Conservation (phyloP, 2,888 invertebrate species). For the Graphium colonna region DNA sequence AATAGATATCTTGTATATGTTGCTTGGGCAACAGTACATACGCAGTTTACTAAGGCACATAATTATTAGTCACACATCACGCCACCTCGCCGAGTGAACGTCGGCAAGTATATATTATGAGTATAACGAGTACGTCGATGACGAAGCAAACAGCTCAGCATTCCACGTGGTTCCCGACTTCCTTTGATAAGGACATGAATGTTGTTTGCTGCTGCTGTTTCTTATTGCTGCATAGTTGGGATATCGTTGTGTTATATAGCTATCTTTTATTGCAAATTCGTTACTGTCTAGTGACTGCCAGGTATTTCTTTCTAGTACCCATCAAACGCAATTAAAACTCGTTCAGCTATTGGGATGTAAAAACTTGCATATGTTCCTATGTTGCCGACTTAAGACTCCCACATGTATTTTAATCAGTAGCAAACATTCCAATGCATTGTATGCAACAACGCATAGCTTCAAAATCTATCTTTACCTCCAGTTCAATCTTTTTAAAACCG, state of each 20-base stretch:
- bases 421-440: too few species aligned
- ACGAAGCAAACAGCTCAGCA: constrained; percentile 39
- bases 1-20: constrained; percentile 9
- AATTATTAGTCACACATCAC: constrained; percentile 38
- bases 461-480: too few species aligned
- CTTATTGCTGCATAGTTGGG: constrained; percentile 14
- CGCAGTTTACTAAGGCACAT: constrained; percentile 21
- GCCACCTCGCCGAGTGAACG: constrained; percentile 31
- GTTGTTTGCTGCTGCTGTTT: constrained; percentile 21
- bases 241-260: constrained; percentile 5
- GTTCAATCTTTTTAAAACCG: too few species aligned
- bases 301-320: background rate
- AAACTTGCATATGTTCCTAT: background rate
- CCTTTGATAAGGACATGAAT: constrained; percentile 24
- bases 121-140: constrained; percentile 16
- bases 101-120: constrained; percentile 9
- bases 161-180: constrained; percentile 38
- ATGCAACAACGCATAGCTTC: too few species aligned
- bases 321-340: background rate
- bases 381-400: background rate
- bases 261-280: background rate
- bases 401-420: too few species aligned
- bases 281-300: background rate
- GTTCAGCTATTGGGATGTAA: background rate
- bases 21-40: constrained; percentile 16